A percentile compares a stretch with the other conserved stretches of the same genome.
These are phyloP conservation scores for Eupristina koningsbergeri DNA, from an alignment of 1,140 invertebrate species.

Conservation along the genomic window DNA sequence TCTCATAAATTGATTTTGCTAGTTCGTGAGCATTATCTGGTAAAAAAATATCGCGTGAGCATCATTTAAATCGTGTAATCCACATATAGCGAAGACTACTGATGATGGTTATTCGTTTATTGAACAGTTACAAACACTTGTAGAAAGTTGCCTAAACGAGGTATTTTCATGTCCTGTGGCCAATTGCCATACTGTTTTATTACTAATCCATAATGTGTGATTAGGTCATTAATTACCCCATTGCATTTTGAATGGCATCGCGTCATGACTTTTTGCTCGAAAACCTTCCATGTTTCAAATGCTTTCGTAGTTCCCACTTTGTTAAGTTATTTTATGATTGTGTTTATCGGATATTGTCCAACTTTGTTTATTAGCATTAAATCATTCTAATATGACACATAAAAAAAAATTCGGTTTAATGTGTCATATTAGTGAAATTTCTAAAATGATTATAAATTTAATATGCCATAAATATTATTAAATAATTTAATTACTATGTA, in stretches of 20 bases:
- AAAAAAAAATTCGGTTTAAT: background rate
- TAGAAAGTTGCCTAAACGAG: background rate
- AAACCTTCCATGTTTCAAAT: background rate
- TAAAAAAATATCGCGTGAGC: background rate
- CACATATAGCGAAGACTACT: background rate
- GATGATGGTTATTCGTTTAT: background rate
- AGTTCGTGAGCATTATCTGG: constrained; percentile 11
- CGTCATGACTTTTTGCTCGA: background rate
- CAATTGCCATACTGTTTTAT: background rate
- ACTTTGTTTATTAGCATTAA: constrained; percentile 10
- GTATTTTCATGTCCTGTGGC: background rate
- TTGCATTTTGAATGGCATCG: background rate
- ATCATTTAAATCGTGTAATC: constrained; percentile 3
- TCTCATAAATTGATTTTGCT: constrained; percentile 24
- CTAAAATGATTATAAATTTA: background rate
- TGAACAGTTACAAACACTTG: background rate
- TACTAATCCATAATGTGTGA: background rate
- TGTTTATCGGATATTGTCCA: background rate
- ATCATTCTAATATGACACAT: background rate
- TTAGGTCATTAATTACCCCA: background rate
- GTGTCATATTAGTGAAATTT: background rate
- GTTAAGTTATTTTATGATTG: background rate
- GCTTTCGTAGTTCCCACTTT: background rate
- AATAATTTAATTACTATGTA: background rate
- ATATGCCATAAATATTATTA: background rate